Percentiles rank a stretch among this genome's conserved stretches.
Evolutionary conservation across 2,113 vertebrate species (phyloP).

Genomic region (Campylorhamphus procurvoides): DNA sequence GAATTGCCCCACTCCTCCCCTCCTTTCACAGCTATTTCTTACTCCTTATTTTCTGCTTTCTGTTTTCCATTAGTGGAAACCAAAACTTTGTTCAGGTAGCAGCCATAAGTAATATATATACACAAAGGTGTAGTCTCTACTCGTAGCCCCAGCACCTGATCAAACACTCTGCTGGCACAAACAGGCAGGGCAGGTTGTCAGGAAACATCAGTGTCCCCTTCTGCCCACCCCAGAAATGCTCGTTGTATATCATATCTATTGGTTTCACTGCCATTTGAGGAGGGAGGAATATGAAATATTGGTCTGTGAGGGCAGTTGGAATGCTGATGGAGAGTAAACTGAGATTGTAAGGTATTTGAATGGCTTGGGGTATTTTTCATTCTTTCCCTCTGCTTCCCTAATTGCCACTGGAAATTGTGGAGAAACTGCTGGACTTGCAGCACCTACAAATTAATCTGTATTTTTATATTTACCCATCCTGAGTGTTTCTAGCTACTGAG

Average conservation of each 20-base stretch:
- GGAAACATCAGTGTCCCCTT: neutral
- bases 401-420: neutral
- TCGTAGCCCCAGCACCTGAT: accelerated
- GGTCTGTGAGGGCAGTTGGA: neutral
- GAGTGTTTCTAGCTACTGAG: neutral
- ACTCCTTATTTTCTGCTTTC: neutral
- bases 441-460: neutral
- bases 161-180: no score
- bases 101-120: accelerated
- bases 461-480: neutral
- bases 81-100: neutral
- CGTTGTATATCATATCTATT: accelerated
- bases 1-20: neutral
- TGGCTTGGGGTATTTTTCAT: neutral
- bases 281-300: neutral
- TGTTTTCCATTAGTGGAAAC: neutral
- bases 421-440: neutral
- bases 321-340: neutral
- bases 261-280: neutral
- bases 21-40: neutral
- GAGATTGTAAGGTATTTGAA: neutral
- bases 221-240: neutral
- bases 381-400: neutral
- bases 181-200: neutral
- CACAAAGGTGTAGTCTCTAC: no score